A percentile compares a stretch with the other conserved stretches of the same genome.
phyloP scores from a whole-genome alignment of 1,140 invertebrate genomes.

The Ceratosolen solmsi region DNA sequence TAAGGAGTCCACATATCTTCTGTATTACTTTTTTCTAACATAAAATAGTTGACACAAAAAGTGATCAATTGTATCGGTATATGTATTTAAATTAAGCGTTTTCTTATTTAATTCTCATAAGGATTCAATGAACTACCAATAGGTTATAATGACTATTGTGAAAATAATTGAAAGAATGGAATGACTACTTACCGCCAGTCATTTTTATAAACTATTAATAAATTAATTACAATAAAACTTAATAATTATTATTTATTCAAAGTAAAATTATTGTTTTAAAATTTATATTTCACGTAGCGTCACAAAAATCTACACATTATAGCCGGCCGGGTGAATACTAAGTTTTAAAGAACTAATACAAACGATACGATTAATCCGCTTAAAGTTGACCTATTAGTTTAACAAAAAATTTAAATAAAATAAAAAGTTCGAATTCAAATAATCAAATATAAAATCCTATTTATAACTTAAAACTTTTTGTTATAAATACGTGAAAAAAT shows the following conservation, averaged over 20 bases:
- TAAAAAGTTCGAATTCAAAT: not conserved
- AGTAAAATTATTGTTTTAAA: not conserved
- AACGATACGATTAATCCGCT: no score
- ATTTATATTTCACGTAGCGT: not conserved
- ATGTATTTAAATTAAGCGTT: not conserved
- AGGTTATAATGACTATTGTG: conserved; percentile 9
- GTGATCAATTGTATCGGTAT: not conserved
- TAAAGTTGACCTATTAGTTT: no score
- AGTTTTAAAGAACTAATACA: no score
- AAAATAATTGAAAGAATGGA: conserved; percentile 11
- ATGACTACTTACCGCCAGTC: conserved; percentile 21
- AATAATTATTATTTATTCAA: not conserved
- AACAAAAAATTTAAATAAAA: no score
- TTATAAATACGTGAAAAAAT: no score
- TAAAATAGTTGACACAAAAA: not conserved
- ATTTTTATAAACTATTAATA: conserved; percentile 16
- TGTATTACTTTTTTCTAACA: conserved; percentile 71
- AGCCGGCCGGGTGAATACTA: not conserved
- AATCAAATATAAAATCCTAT: not conserved
- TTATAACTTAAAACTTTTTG: not conserved
- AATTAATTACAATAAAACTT: conserved; percentile 3
- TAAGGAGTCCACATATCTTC: conserved; percentile 92
- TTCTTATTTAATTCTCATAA: conserved; percentile 10
- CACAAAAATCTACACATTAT: conserved; percentile 12
- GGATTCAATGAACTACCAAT: not conserved